phyloP scores from a whole-genome alignment of 2,113 vertebrate species.

The Paramisgurnus dabryanus region DNA sequence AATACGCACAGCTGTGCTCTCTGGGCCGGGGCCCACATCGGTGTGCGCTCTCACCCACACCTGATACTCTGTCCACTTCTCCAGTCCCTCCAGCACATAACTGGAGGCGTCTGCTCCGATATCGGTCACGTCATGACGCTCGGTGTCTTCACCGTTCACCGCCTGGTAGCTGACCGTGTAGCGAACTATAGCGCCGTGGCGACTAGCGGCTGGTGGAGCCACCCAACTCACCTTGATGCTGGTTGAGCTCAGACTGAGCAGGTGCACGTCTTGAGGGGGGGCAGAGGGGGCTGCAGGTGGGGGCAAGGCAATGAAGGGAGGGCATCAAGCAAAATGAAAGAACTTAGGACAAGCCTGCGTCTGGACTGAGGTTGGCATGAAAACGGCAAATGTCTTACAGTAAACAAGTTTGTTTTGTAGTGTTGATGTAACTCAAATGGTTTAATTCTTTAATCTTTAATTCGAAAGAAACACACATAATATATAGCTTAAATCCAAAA shows the following conservation, averaged over 20 bases:
- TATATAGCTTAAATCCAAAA: too few relatives aligned
- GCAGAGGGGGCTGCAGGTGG: constrained; percentile 88
- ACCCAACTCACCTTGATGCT: constrained; percentile 99
- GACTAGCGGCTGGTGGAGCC: constrained; percentile 91
- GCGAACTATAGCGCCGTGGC: constrained; percentile 93
- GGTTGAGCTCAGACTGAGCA: constrained; percentile 93
- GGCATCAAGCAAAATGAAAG: constrained; percentile 79
- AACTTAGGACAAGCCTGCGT: constrained; percentile 55
- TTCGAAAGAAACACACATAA: too few relatives aligned
- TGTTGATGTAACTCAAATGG: constrained; percentile 24
- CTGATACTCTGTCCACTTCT: constrained; percentile 99
- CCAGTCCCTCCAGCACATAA: constrained; percentile 90
- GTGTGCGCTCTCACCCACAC: constrained; percentile 99
- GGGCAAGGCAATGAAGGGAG: constrained; percentile 61
- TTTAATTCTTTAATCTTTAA: too few relatives aligned
- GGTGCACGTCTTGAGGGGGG: constrained; percentile 92
- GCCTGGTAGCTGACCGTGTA: constrained; percentile 94
- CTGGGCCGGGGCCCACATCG: constrained; percentile 94
- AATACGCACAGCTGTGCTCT: constrained; percentile 87
- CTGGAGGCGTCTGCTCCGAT: constrained; percentile 87
- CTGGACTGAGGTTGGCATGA: constrained; percentile 65
- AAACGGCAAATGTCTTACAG: too few relatives aligned
- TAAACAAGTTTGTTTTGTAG: constrained; percentile 1
- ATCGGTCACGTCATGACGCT: constrained; percentile 86
- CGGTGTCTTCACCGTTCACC: constrained; percentile 87